These are phyloP conservation scores for Pammene fasciana DNA, from an alignment of 2,888 invertebrate genomes.

Conservation along the genomic window DNA sequence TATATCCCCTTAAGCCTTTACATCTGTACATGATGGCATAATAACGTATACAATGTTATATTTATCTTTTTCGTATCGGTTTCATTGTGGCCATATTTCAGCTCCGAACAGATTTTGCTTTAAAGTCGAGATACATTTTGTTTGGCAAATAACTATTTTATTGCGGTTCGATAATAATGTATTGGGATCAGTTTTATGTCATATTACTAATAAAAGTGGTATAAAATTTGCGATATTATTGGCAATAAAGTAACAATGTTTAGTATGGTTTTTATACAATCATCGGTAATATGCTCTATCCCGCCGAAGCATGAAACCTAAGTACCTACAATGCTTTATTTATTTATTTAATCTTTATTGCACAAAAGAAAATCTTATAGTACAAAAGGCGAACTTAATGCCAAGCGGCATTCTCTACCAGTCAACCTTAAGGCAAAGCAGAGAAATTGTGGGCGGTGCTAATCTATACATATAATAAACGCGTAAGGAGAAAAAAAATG, in stretches of 20 bases:
- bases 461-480: too few species aligned
- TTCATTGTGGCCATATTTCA: constrained; percentile 47
- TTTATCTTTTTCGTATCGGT: constrained; percentile 60
- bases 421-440: too few species aligned
- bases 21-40: constrained; percentile 44
- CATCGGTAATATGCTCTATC: background rate
- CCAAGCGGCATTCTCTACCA: too few species aligned
- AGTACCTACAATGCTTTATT: background rate
- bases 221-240: constrained; percentile 37
- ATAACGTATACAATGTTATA: constrained; percentile 59
- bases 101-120: constrained; percentile 38
- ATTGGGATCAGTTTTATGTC: constrained; percentile 44
- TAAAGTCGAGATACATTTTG: constrained; percentile 46
- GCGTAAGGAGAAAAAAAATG: too few species aligned
- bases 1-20: background rate
- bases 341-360: too few species aligned
- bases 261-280: constrained; percentile 11
- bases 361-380: too few species aligned
- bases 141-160: constrained; percentile 54
- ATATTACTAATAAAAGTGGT: constrained; percentile 41
- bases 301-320: background rate
- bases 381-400: too few species aligned
- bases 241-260: constrained; percentile 34
- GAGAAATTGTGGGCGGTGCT: too few species aligned
- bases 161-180: constrained; percentile 51